Evolutionary conservation across 2,797 vertebrate genomes (phyloP), one percentile per base, ranked within the genome.

Genomic region (Hozukius guyotensis): DNA sequence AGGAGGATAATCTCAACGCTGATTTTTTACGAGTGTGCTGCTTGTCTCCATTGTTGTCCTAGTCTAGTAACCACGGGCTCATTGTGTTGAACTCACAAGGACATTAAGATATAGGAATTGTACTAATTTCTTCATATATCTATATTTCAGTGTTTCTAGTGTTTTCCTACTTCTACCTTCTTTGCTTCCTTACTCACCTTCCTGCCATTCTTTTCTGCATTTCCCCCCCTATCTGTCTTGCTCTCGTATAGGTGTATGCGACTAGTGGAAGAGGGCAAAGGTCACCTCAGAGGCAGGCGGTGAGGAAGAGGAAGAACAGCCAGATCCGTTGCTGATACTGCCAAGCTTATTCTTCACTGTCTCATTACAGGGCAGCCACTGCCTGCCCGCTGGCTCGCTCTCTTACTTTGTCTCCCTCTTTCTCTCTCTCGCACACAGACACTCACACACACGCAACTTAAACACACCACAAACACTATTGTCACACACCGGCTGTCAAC

Each of bases 321-420:
- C 65, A 86, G 83, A 92, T 91, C 75, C 80, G 87, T 64, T 87
- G 76, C 69, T 81, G 89, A 88, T 90, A 86, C 88, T 86, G 87
- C 87, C 80, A 87, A 85, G 82, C 27, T 29, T 88, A 90, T 90
- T 89, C 75, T 89, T 88, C 80, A 92, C 77, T 84, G 87, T 89
- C 89, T 92, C 85, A 88, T 91, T 89, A 89, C 74, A 38, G 73
- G n/a, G 64, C 10, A 6, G 75, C 83, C 81, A 64, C 64, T 65
- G 81, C 53, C 73, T 76, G 87, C 75, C 79, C 80, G 57, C 72
- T 75, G 72, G 61, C 69, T 82, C 56, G 56, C 9, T 38, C 22
- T 66, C 75, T 67, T 55, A 22, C 27, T 63, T n/a, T 67, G 9
- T 75, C 71, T 72, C 18, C 24, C 49, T 52, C 49, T n/a, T 52